phyloP scores from a whole-genome alignment of 2,888 invertebrate genomes.

The Hemicrepidius hirtus region DNA sequence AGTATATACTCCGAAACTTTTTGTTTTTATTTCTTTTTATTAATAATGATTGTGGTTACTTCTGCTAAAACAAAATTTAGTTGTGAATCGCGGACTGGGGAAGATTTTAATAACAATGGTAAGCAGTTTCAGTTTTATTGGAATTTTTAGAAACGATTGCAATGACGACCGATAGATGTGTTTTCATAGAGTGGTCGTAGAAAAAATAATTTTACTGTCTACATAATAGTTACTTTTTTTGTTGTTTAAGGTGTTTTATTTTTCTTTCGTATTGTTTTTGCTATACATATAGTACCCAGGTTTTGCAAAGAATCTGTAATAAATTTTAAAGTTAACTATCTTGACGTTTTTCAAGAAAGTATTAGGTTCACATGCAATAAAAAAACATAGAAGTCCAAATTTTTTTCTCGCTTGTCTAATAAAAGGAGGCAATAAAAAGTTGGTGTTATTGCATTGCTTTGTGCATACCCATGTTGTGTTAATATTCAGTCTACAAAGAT shows the following conservation, averaged over 20 bases:
- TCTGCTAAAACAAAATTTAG: constrained; percentile 63
- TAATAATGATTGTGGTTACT: constrained; percentile 66
- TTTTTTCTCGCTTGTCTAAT: not conserved
- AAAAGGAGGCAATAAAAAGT: not conserved
- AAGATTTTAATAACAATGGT: constrained; percentile 34
- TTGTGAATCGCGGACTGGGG: not conserved
- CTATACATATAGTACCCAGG: no score
- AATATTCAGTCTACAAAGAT: no score
- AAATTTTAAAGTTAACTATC: not conserved
- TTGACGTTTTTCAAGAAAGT: not conserved
- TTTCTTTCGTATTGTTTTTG: no score
- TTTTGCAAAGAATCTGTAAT: not conserved
- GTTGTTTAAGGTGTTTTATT: no score
- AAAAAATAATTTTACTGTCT: no score
- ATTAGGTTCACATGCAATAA: constrained; percentile 5
- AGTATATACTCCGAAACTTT: not conserved
- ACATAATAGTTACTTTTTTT: no score
- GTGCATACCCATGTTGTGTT: not conserved
- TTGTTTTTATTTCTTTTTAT: not conserved
- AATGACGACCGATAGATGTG: no score
- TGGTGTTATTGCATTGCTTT: not conserved
- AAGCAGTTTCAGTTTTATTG: not conserved
- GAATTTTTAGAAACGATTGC: no score
- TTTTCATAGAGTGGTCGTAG: no score
- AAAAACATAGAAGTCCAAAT: not conserved